Conservation (phyloP, 2,797 vertebrate genomes). For the Sebastes kiyomatsui region DNA sequence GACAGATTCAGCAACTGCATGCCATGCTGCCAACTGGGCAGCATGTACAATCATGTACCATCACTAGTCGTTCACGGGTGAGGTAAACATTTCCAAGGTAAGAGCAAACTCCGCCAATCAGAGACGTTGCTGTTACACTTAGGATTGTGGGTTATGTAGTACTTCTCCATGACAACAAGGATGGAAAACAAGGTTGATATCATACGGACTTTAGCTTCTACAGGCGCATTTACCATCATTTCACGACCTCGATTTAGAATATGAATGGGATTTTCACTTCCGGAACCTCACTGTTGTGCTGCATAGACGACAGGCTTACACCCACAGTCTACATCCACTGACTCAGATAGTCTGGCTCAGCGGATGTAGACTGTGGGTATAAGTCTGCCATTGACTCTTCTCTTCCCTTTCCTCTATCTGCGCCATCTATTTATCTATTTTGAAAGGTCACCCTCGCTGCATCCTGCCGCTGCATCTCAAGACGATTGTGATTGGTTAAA, state of each 20-base stretch:
- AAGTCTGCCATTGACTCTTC: neutral
- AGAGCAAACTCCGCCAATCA: neutral
- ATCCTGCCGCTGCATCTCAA: neutral
- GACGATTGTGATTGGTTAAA: neutral
- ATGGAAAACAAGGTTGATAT: no score
- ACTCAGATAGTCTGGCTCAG: neutral
- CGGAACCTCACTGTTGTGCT: no score
- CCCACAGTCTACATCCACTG: no score
- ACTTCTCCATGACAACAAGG: neutral
- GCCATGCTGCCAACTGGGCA: no score
- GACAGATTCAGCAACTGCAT: no score
- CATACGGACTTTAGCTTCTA: no score
- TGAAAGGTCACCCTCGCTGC: neutral
- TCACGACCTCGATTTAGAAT: no score
- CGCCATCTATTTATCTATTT: neutral
- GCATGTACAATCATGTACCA: neutral
- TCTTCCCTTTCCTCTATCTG: neutral
- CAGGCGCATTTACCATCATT: no score
- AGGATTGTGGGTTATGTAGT: fast-evolving
- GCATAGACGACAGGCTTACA: neutral
- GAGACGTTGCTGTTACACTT: fast-evolving
- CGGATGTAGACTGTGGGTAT: neutral
- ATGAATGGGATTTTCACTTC: no score
- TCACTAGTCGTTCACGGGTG: neutral
- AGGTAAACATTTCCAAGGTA: neutral